Evolutionary conservation across 2,888 invertebrate genomes (phyloP).

Genomic region (Nesidiocoris tenuis): DNA sequence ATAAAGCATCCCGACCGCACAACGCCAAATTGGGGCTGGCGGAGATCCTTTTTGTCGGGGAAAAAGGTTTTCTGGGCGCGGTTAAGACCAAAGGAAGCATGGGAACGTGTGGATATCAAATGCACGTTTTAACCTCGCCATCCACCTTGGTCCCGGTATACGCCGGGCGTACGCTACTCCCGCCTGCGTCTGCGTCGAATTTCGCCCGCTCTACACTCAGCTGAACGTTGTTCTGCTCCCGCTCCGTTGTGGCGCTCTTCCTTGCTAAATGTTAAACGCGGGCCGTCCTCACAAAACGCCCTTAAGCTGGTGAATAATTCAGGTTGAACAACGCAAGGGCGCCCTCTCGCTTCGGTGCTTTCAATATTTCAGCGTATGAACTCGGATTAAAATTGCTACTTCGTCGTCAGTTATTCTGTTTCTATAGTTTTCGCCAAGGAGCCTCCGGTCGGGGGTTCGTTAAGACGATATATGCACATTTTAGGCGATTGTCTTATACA

Average conservation of each 20-base stretch:
- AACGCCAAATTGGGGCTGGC: background rate
- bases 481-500: no score
- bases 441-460: no score
- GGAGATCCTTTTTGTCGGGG: background rate
- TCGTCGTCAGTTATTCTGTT: background rate
- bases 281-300: constrained; percentile 20
- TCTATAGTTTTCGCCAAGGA: background rate
- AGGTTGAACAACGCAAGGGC: constrained; percentile 3
- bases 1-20: background rate
- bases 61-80: background rate
- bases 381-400: background rate
- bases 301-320: constrained; percentile 16
- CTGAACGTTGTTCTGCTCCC: background rate
- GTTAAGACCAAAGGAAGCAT: background rate
- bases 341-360: background rate
- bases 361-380: background rate
- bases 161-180: background rate
- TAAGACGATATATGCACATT: no score
- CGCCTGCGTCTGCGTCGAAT: background rate
- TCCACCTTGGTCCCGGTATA: background rate
- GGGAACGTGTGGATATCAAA: background rate
- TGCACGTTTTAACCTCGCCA: background rate
- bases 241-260: background rate
- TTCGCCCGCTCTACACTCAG: background rate
- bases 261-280: constrained; percentile 20